Evolutionary conservation across 2,888 invertebrate species (phyloP), one percentile per base, ranked within the genome.

Genomic region (Apoda limacodes): DNA sequence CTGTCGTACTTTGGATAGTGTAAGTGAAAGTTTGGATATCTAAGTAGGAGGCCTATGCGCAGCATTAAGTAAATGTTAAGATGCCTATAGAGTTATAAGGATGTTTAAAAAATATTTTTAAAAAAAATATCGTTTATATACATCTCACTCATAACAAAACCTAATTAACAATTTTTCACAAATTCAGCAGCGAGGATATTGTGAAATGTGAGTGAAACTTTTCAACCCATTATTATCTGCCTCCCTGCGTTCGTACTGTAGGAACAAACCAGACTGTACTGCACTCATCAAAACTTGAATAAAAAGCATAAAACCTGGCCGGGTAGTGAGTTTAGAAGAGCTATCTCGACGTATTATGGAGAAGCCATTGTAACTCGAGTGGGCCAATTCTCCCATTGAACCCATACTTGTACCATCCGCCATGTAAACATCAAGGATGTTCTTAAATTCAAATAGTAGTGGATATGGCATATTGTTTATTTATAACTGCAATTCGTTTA

Each of bases 371-470:
- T 74, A 55, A 40, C 41, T 69, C 54, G 42, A 78, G 78, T 72
- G 66, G 78, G 69, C 78, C 75, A 78, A 78, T 78, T 75, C 74
- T 66, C 63, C 66, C 63, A 76, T 78, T 71, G 57, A 76, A 47
- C 52, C 47, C 47, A 43, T 60, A 62, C 70, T 71, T 63, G 61
- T 54, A 49, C 74, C 70, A 69, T 71, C 63, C 66, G 61, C 52
- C 66, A 53, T 59, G 71, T 78, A 78, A 76, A 76, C 75, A 78
- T 49, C 43, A 12, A 9, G 10, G 51, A 56, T 44, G 43, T 42
- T 13, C 15, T 33, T 36, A 34, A 28, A 17, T 17, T 17, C 10
- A 24, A 25, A 20, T 22, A 22, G 14, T 23, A 14, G 5, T 57
- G 58, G 67, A 71, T 58, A 38, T 30, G 72, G 60, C 25, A 55